Percentiles rank a stretch among this genome's conserved stretches.
Evolutionary conservation across 2,888 invertebrate species (phyloP).

Genomic region (Rhyacophila evoluta): DNA sequence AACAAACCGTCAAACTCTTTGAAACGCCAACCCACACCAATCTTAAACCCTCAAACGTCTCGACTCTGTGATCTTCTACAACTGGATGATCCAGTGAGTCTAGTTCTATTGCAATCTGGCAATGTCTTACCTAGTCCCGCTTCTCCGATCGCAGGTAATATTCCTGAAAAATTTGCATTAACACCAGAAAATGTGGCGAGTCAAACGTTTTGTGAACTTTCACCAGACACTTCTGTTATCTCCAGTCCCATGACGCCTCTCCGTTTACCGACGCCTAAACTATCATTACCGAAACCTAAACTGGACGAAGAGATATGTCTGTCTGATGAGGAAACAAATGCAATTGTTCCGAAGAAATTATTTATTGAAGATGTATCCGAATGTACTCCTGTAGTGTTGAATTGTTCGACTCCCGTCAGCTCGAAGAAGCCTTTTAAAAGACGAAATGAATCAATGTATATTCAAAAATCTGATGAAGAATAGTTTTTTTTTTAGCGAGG

Average conservation of each 20-base stretch:
- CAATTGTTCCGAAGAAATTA: neutral
- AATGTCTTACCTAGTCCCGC: conserved; percentile 11
- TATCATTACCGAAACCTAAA: conserved; percentile 39
- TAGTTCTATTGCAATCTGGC: conserved; percentile 63
- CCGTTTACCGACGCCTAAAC: conserved; percentile 53
- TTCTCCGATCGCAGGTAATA: conserved; percentile 26
- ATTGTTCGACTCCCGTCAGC: conserved; percentile 49
- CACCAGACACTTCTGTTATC: conserved; percentile 23
- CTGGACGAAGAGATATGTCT: neutral
- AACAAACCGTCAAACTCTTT: conserved; percentile 64
- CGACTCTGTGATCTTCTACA: conserved; percentile 76
- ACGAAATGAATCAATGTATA: conserved; percentile 62
- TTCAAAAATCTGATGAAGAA: conserved; percentile 47
- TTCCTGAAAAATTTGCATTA: conserved; percentile 5
- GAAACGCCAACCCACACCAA: conserved; percentile 64
- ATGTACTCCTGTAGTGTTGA: neutral
- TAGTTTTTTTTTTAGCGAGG: conserved; percentile 48
- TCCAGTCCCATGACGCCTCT: conserved; percentile 44
- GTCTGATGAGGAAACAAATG: neutral
- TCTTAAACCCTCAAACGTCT: conserved; percentile 78
- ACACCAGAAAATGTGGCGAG: conserved; percentile 34
- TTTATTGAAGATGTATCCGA: neutral
- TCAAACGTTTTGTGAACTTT: conserved; percentile 35
- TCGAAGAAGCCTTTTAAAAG: conserved; percentile 62
- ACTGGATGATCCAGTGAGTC: conserved; percentile 84